Base-by-base conservation (phyloP, 2,113 vertebrate genomes). In the Malurus melanocephalus region DNA sequence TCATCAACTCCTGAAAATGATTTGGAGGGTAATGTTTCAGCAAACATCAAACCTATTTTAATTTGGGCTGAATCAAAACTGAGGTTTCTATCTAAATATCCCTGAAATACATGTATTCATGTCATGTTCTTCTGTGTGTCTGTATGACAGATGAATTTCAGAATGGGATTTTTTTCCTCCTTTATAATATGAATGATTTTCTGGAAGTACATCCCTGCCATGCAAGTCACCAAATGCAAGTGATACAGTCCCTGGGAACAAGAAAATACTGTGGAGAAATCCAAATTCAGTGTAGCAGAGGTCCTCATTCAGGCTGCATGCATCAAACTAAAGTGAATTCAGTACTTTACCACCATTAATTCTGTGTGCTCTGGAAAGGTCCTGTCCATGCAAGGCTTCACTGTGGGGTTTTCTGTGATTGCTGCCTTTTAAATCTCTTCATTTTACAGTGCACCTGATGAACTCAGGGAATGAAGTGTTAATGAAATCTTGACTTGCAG, bases 331-430 rank as follows among this genome's bases (percentile, higher is more conserved):
- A 67, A 74, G 22, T 38, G 28, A 64, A 46, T 59, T 45, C 13
- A 55, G 12, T 24, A 57, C 27, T 48, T 8, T 43, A 62, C 49
- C 33, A 27, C 21, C 1, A 3, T 6, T 52, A 56, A 42, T 69
- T 65, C 46, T 80, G 8, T 1, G 0, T 0, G 0, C 12, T 73
- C 27, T 46, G 20, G 33, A 32, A 68, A 57, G 18, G 3, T 45
- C 5, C 14, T 80, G 14, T 8, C 72, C 10, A 55, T 33, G 43
- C 7, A 48, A 45, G 14, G 27, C 13, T 73, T 65, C 24, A 35
- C 2, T 17, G 13, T 55, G 43, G 78, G 10, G n/a, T 12, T n/a
- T 11, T 10, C 13, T 61, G 5, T 16, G 6, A 27, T 24, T 55
- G 7, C 13, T 85, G 27, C 11, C 59, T 43, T 77, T 46, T 33